These are phyloP conservation scores for Myotis lucifugus DNA, from an alignment of 2,113 vertebrate genomes.

Conservation along the genomic window DNA sequence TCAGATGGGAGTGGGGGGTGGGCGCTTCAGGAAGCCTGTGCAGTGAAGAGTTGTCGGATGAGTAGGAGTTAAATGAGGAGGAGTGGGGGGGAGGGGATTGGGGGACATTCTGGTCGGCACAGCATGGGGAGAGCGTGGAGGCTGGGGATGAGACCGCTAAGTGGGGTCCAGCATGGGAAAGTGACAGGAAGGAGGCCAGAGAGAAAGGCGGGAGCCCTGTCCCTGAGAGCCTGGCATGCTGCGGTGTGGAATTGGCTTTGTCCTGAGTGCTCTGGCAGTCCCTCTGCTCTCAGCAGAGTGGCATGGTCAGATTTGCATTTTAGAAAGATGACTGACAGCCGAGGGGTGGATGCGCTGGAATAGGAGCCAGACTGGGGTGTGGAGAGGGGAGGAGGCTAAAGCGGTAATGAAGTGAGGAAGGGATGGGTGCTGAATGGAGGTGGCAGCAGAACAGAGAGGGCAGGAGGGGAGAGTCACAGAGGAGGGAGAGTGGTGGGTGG, in stretches of 20 bases:
- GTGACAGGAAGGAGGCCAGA: background rate
- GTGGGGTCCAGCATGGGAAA: background rate
- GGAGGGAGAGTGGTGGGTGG: too few relatives aligned
- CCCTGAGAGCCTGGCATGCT: background rate
- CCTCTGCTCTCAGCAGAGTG: background rate
- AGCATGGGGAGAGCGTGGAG: background rate
- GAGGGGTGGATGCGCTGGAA: background rate
- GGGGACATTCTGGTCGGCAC: background rate
- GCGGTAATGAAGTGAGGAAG: background rate
- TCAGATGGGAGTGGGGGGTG: background rate
- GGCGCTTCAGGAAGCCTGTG: background rate
- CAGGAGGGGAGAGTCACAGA: background rate
- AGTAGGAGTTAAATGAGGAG: background rate
- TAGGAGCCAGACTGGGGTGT: background rate
- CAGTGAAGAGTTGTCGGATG: background rate
- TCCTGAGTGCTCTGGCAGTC: background rate
- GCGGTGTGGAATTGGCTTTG: background rate
- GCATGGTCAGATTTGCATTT: background rate
- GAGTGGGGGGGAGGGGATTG: fast-evolving
- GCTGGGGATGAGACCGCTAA: background rate
- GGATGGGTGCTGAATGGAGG: background rate
- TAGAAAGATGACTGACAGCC: background rate
- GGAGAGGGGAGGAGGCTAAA: background rate
- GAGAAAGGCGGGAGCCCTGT: background rate
- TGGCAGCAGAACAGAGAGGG: background rate